These are phyloP conservation scores for Zhuqinia jingwanae DNA, from an alignment of 2,888 invertebrate genomes.

Conservation along the genomic window DNA sequence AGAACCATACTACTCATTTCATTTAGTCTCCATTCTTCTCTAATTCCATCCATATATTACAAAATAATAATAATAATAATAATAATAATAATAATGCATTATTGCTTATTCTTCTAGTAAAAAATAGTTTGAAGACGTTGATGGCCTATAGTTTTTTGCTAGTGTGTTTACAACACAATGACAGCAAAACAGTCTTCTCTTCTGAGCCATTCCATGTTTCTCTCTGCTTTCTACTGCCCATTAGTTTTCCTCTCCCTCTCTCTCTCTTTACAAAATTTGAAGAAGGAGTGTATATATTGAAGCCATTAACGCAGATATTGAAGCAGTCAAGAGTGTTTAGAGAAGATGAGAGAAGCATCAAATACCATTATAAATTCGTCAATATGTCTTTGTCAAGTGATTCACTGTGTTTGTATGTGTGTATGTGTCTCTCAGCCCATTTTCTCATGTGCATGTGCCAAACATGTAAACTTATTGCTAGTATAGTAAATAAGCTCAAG, in stretches of 20 bases:
- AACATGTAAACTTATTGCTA: background rate
- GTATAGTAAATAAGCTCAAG: constrained; percentile 65
- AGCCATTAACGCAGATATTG: constrained; percentile 45
- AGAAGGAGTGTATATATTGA: constrained; percentile 43
- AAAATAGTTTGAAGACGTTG: constrained; percentile 24
- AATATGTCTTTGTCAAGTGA: constrained; percentile 70
- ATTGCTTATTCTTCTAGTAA: too few relatives aligned
- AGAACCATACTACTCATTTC: constrained; percentile 41
- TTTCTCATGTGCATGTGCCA: background rate
- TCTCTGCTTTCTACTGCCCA: background rate
- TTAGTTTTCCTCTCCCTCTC: background rate
- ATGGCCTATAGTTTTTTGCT: constrained; percentile 18
- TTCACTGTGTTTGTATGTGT: constrained; percentile 35
- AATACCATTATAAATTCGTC: constrained; percentile 71
- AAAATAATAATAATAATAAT: background rate
- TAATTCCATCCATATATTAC: background rate
- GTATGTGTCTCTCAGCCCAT: background rate
- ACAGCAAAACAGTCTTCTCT: background rate
- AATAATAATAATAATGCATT: background rate
- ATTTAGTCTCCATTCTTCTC: background rate
- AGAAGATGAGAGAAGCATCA: constrained; percentile 49
- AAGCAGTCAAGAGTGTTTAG: constrained; percentile 22
- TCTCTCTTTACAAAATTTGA: background rate
- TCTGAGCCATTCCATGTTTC: background rate
- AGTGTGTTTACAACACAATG: constrained; percentile 4